Evolutionary conservation across 2,888 invertebrate species (phyloP).

Genomic region (Drosophila emarginata): DNA sequence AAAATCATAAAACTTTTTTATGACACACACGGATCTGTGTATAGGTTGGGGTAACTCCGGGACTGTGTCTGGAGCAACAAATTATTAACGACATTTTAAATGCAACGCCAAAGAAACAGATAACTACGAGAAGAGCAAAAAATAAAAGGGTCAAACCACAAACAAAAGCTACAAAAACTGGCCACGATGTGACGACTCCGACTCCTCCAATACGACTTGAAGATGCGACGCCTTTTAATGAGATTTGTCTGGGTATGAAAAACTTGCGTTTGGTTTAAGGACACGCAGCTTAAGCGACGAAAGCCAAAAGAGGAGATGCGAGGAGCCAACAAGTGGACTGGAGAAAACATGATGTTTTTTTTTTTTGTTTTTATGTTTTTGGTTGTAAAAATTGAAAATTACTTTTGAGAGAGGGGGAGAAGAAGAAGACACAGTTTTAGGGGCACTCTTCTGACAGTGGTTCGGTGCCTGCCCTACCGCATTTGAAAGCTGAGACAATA

Average conservation of each 20-base stretch:
- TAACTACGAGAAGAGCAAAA: conserved; percentile 39
- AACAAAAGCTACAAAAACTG: conserved; percentile 25
- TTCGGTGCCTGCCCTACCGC: conserved; percentile 66
- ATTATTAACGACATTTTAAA: conserved; percentile 79
- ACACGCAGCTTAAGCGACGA: conserved; percentile 58
- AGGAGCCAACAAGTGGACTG: conserved; percentile 49
- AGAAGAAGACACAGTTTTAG: too few species aligned
- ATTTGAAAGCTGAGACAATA: conserved; percentile 73
- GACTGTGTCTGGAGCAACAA: conserved; percentile 60
- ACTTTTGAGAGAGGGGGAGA: conserved; percentile 40
- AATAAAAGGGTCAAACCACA: conserved; percentile 53
- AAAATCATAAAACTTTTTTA: conserved; percentile 68
- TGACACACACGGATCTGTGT: conserved; percentile 57
- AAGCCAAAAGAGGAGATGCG: conserved; percentile 19
- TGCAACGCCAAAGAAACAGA: conserved; percentile 54
- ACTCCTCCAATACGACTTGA: conserved; percentile 38
- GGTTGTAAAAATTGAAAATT: conserved; percentile 74
- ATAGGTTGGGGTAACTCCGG: background rate
- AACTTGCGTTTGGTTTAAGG: conserved; percentile 70
- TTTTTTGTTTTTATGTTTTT: conserved; percentile 56
- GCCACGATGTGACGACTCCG: conserved; percentile 34
- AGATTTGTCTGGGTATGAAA: conserved; percentile 74
- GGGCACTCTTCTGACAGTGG: too few species aligned
- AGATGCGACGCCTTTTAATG: conserved; percentile 78
- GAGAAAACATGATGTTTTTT: conserved; percentile 11